Evolutionary conservation across 2,113 vertebrate genomes (phyloP).

Genomic region (Phocoena phocoena): DNA sequence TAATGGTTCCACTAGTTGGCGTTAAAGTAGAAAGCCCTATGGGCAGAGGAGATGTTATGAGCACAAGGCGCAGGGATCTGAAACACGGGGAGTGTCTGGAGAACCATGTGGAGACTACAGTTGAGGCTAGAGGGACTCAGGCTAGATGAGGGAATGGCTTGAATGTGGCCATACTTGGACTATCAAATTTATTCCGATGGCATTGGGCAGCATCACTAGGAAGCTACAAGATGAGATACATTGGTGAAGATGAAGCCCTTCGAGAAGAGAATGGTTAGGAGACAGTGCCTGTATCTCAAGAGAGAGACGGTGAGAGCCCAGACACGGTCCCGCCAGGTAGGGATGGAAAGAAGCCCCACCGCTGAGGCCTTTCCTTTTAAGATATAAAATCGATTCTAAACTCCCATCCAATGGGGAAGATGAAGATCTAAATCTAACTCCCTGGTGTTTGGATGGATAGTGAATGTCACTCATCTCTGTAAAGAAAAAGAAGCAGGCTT

Average conservation of each 20-base stretch:
- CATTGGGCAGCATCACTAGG: not conserved
- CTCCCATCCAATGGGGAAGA: not conserved
- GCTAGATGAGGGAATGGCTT: not conserved
- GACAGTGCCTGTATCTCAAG: not conserved
- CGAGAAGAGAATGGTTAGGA: not conserved
- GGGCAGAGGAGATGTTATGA: not conserved
- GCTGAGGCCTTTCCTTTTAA: not conserved
- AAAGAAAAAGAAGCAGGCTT: not conserved
- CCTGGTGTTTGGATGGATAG: too few species aligned
- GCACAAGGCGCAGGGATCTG: not conserved
- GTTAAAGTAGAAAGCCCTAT: not conserved
- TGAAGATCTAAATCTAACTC: not conserved
- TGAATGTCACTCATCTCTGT: not conserved
- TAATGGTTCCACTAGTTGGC: not conserved
- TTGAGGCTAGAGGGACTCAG: not conserved
- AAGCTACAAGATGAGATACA: not conserved
- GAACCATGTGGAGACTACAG: not conserved
- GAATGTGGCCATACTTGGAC: not conserved
- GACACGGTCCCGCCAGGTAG: not conserved
- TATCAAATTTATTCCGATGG: not conserved
- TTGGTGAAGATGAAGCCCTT: not conserved
- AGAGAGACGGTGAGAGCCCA: not conserved
- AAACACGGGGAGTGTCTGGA: not conserved
- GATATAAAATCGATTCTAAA: not conserved
- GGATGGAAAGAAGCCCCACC: not conserved